phyloP scores from a whole-genome alignment of 2,888 invertebrate genomes.

The Diplazon laetatorius region DNA sequence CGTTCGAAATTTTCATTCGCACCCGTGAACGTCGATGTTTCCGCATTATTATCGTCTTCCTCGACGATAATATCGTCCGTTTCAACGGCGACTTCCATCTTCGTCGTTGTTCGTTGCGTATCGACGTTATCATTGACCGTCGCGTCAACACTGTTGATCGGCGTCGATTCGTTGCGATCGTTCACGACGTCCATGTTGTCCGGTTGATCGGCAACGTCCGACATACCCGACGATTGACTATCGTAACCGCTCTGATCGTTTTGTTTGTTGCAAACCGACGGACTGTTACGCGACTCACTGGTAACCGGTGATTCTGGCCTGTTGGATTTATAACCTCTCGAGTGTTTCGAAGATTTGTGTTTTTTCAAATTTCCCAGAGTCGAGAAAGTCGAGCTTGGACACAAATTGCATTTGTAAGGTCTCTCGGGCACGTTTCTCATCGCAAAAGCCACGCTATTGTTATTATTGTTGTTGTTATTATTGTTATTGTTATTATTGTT shows the following conservation, averaged over 20 bases:
- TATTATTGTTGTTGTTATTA: conserved; percentile 69
- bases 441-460: conserved; percentile 82
- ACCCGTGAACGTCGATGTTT: neutral
- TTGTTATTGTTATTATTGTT: conserved; percentile 70
- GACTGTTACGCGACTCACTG: conserved; percentile 71
- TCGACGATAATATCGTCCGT: conserved; percentile 68
- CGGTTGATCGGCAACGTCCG: conserved; percentile 69
- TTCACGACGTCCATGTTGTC: conserved; percentile 81
- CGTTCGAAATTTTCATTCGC: too few species aligned
- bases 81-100: conserved; percentile 72
- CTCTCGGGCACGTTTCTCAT: conserved; percentile 89
- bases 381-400: conserved; percentile 92
- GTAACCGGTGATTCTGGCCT: conserved; percentile 61
- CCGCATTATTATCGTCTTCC: neutral
- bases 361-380: conserved; percentile 91
- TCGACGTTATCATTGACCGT: conserved; percentile 8
- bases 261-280: conserved; percentile 71
- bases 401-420: conserved; percentile 91
- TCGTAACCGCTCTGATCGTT: conserved; percentile 80
- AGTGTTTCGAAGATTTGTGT: conserved; percentile 90
- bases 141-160: conserved; percentile 59
- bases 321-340: conserved; percentile 70
- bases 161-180: conserved; percentile 70
- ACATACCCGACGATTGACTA: conserved; percentile 78
- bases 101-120: conserved; percentile 63